Percentiles rank a stretch among this genome's conserved stretches.
Conservation (phyloP, 2,797 vertebrate species). For the Syngnathus rostellatus region DNA sequence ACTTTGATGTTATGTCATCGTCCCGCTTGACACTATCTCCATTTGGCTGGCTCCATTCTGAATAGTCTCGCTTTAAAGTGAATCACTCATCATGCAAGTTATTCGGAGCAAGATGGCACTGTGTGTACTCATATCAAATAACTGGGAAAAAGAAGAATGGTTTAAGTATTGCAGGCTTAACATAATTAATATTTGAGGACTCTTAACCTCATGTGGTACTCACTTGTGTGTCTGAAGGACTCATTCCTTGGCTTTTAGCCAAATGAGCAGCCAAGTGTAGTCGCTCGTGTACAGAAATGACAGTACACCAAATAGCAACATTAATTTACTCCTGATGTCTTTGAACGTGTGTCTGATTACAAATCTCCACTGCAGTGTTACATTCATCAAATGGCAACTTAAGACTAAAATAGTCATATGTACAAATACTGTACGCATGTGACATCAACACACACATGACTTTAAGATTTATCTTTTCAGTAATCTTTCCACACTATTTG, state of each 20-base stretch:
- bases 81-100: slow-evolving; percentile 18
- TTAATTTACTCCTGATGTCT: slow-evolving; percentile 39
- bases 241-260: slow-evolving; percentile 22
- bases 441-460: slow-evolving; percentile 13
- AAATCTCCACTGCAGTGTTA: slow-evolving; percentile 16
- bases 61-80: slow-evolving; percentile 17
- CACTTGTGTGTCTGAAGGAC: slow-evolving; percentile 3
- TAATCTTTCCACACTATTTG: neutral
- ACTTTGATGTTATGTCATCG: slow-evolving; percentile 14
- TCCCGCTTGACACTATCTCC: slow-evolving; percentile 20
- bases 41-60: slow-evolving; percentile 21
- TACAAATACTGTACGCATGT: neutral
- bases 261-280: slow-evolving; percentile 21
- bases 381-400: slow-evolving; percentile 35
- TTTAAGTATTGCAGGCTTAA: slow-evolving; percentile 20
- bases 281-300: slow-evolving; percentile 29
- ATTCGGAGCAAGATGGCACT: slow-evolving; percentile 16
- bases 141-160: slow-evolving; percentile 8
- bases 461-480: neutral
- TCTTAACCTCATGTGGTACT: slow-evolving; percentile 8
- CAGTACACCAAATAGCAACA: slow-evolving; percentile 27
- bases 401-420: slow-evolving; percentile 25
- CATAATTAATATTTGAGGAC: slow-evolving; percentile 23
- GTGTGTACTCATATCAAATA: slow-evolving; percentile 5
- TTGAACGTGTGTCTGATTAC: slow-evolving; percentile 49